Conservation (phyloP, 2,113 vertebrate genomes). For the Craseonycteris thonglongyai region DNA sequence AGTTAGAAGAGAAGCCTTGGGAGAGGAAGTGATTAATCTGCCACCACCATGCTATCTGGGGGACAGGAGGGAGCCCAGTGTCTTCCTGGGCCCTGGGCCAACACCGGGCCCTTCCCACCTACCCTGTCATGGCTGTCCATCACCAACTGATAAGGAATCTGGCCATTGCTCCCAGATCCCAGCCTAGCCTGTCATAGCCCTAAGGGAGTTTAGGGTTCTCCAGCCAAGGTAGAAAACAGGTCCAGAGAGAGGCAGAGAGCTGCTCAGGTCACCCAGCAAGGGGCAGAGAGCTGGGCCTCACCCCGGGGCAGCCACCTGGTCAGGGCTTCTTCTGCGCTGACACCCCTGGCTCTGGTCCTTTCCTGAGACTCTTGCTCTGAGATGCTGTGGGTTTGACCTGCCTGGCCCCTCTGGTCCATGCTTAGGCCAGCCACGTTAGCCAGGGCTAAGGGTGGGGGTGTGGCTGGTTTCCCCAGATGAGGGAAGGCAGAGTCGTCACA, state of each 20-base stretch:
- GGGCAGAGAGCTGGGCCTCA: background rate
- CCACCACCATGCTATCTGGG: fast-evolving
- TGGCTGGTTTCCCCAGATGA: background rate
- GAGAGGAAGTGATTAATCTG: background rate
- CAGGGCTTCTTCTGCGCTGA: background rate
- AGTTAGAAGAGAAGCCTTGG: background rate
- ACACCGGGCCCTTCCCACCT: background rate
- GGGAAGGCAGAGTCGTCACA: background rate
- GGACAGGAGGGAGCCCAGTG: background rate
- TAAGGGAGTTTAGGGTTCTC: background rate
- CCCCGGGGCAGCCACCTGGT: background rate
- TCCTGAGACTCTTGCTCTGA: background rate
- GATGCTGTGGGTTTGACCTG: background rate
- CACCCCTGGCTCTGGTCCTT: background rate
- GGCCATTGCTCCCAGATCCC: background rate
- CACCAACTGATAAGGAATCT: background rate
- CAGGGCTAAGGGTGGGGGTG: background rate
- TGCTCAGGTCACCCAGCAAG: background rate
- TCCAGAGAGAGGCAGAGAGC: background rate
- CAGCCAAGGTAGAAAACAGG: background rate
- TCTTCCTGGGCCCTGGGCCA: background rate
- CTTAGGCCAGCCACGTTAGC: too few relatives aligned
- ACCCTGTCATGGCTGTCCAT: fast-evolving
- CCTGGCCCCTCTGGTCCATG: fast-evolving
- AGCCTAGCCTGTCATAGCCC: background rate